phyloP scores from a whole-genome alignment of 2,113 vertebrate genomes.

The Platanista minor region DNA sequence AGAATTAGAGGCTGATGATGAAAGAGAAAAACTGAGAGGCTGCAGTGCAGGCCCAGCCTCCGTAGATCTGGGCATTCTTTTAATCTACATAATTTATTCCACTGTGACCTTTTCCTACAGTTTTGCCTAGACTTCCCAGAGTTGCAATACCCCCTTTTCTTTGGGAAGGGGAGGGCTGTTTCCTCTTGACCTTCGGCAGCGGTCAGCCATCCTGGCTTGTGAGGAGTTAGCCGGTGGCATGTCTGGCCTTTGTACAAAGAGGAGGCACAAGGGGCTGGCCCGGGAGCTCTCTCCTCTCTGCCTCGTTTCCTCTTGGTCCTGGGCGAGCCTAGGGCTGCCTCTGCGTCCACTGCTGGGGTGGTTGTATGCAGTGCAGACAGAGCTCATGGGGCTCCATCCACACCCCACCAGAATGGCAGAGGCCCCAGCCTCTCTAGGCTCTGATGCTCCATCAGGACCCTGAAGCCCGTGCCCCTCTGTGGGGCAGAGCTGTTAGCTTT shows the following conservation, averaged over 20 bases:
- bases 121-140: neutral
- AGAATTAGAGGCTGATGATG: neutral
- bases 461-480: neutral
- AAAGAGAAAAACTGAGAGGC: neutral
- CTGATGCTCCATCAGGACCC: neutral
- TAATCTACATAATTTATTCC: slow-evolving; percentile 49
- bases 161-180: neutral
- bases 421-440: accelerated
- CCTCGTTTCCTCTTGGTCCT: neutral
- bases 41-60: neutral
- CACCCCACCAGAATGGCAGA: neutral
- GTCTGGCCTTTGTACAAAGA: neutral
- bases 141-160: neutral
- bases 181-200: neutral
- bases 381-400: neutral
- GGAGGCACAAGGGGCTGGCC: neutral
- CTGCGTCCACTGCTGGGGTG: accelerated
- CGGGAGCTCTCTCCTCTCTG: neutral
- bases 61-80: neutral
- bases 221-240: neutral
- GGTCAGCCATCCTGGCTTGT: neutral
- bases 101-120: neutral
- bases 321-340: neutral
- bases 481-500: neutral
- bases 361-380: accelerated